Percentiles rank a stretch among this genome's conserved stretches.
phyloP scores from a whole-genome alignment of 2,888 invertebrate species.

The Zaprionus lineosus region DNA sequence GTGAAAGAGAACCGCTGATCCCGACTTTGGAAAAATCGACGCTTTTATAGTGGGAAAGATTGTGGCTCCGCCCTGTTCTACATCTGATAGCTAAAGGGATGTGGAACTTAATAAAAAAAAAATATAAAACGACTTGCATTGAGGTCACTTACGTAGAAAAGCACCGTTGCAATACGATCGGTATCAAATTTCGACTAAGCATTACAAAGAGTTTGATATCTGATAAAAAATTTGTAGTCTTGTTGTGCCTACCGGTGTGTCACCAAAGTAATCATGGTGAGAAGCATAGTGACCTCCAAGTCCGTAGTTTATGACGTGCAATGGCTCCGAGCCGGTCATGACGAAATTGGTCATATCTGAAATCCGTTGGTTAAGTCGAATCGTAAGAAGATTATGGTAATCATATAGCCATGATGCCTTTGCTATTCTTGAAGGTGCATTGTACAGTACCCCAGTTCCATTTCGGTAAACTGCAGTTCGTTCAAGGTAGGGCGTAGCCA shows the following conservation, averaged over 20 bases:
- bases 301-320: constrained; percentile 81
- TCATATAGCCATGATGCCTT: constrained; percentile 78
- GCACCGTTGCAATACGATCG: constrained; percentile 97
- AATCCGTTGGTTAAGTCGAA: constrained; percentile 66
- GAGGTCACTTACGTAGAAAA: constrained; percentile 94
- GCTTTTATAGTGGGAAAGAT: constrained; percentile 95
- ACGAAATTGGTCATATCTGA: constrained; percentile 78
- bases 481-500: constrained; percentile 62
- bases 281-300: constrained; percentile 79
- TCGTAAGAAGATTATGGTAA: constrained; percentile 37
- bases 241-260: constrained; percentile 52
- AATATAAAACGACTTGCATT: background rate
- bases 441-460: constrained; percentile 4
- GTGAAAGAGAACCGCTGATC: constrained; percentile 83
- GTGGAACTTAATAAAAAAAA: too few relatives aligned
- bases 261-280: constrained; percentile 78
- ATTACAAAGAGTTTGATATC: too few relatives aligned
- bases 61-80: constrained; percentile 97
- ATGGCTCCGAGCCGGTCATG: constrained; percentile 66
- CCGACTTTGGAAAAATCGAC: constrained; percentile 92
- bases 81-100: constrained; percentile 94
- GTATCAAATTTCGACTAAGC: too few relatives aligned
- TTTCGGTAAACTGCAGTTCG: constrained; percentile 72
- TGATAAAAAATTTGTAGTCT: background rate
- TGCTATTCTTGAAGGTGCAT: constrained; percentile 69